Evolutionary conservation across 2,888 invertebrate genomes (phyloP).

Genomic region (Ypsolopha sequella): DNA sequence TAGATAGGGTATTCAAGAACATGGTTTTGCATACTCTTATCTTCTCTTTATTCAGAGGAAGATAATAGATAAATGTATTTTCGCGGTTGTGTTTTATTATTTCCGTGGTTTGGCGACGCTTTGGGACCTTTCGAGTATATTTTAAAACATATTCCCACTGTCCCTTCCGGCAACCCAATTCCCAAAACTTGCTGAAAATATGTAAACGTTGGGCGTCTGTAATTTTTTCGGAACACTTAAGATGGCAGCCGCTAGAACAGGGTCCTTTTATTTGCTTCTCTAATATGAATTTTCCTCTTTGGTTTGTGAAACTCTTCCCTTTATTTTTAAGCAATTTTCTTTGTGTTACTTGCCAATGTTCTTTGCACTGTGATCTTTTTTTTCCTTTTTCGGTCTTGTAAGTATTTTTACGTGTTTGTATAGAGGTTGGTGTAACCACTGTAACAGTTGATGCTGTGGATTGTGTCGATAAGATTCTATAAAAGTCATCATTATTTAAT

Average conservation of each 20-base stretch:
- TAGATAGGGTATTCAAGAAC: conserved; percentile 12
- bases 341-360: background rate
- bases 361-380: background rate
- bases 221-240: background rate
- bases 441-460: background rate
- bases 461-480: background rate
- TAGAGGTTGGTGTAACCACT: background rate
- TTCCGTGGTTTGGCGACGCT: conserved; percentile 10
- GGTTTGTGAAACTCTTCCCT: conserved; percentile 4
- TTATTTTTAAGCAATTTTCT: conserved; percentile 7
- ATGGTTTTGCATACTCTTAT: conserved; percentile 11
- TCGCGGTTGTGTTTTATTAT: conserved; percentile 8
- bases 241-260: background rate
- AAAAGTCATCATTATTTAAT: too few species aligned
- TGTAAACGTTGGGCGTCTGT: background rate
- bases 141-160: too few species aligned
- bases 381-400: conserved; percentile 1
- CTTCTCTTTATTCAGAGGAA: conserved; percentile 7
- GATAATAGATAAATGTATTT: conserved; percentile 9
- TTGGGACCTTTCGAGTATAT: conserved; percentile 8
- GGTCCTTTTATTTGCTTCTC: conserved; percentile 2
- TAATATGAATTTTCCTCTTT: conserved; percentile 3
- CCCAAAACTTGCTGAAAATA: conserved; percentile 10
- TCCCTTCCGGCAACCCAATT: conserved; percentile 8
- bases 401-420: background rate